Conservation (phyloP, 2,113 vertebrate species). For the Ploceus nigricollis region DNA sequence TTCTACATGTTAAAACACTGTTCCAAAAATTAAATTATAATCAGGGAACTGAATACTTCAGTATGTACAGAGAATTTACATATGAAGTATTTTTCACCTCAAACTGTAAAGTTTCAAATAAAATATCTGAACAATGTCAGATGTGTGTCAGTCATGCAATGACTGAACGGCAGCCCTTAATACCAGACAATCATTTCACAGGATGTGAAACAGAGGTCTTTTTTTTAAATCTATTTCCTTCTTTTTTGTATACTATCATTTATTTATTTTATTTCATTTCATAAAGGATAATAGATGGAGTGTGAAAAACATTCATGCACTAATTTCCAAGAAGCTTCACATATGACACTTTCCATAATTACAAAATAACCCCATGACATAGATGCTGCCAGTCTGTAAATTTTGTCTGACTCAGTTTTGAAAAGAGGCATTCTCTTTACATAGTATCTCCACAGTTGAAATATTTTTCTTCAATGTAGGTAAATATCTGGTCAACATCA, state of each 20-base stretch:
- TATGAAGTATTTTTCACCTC: not conserved
- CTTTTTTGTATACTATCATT: not conserved
- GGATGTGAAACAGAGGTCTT: not conserved
- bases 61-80: not conserved
- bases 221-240: not conserved
- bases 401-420: not conserved
- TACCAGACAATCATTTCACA: not conserved
- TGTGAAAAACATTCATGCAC: not conserved
- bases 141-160: not conserved
- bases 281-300: not conserved
- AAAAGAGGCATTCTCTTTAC: not conserved
- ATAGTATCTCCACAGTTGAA: not conserved
- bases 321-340: not conserved
- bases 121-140: not conserved
- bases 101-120: not conserved
- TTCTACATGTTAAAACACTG: not conserved
- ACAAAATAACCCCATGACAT: fast-evolving
- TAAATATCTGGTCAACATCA: not conserved
- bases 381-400: not conserved
- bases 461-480: not conserved
- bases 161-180: not conserved
- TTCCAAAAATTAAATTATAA: not conserved
- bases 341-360: not conserved
- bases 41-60: not conserved
- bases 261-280: not conserved